Evolutionary conservation across 2,797 vertebrate genomes (phyloP).

Genomic region (Vultur gryphus): DNA sequence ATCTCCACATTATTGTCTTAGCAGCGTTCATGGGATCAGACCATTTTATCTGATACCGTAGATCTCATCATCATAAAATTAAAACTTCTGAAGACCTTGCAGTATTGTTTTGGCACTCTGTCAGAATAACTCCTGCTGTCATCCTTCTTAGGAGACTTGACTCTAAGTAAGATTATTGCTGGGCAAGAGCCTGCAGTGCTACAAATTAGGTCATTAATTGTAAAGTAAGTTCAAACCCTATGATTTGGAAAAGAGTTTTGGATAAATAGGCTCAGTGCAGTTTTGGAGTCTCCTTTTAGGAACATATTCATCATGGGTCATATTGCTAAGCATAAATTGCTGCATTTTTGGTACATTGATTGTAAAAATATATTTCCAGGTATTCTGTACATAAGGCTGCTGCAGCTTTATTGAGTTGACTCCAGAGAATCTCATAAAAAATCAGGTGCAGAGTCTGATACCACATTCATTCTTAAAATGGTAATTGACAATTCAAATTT

Average conservation of each 20-base stretch:
- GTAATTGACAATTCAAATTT: neutral
- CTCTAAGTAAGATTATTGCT: neutral
- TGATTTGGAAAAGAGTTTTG: neutral
- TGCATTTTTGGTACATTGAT: neutral
- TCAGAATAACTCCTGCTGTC: slow-evolving; percentile 43
- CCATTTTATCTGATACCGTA: neutral
- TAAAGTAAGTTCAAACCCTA: neutral
- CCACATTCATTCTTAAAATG: neutral
- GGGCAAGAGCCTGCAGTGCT: neutral
- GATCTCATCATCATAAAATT: neutral
- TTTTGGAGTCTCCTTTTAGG: neutral
- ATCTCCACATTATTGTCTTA: neutral
- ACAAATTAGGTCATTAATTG: slow-evolving; percentile 45
- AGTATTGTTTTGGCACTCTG: slow-evolving; percentile 21
- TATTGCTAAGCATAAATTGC: neutral
- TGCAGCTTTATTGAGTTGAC: neutral
- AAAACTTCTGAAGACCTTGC: slow-evolving; percentile 10
- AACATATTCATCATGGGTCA: neutral
- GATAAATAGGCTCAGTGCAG: neutral
- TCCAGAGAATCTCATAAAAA: neutral
- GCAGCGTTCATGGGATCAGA: neutral
- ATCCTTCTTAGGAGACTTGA: neutral
- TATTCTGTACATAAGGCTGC: neutral
- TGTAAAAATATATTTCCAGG: neutral
- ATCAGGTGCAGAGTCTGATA: neutral